phyloP scores from a whole-genome alignment of 2,888 invertebrate genomes.

The Xylota sylvarum region DNA sequence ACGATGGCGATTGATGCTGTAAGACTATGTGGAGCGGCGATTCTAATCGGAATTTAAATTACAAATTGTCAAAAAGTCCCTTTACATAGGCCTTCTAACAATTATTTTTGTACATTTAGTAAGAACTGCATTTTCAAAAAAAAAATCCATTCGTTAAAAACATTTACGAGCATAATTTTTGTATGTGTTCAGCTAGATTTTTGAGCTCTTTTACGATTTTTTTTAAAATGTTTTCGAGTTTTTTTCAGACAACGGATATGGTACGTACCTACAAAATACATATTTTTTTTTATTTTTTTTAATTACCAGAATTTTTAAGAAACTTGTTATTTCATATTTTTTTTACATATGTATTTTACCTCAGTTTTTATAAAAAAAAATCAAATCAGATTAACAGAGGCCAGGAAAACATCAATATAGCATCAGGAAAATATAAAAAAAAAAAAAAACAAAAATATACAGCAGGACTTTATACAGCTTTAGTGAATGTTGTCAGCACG shows the following conservation, averaged over 20 bases:
- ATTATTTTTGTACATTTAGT: not conserved
- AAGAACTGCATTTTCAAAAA: not conserved
- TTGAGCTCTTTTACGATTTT: not conserved
- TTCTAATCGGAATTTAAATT: not conserved
- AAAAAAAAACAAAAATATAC: not conserved
- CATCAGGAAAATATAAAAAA: conserved; percentile 26
- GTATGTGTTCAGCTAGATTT: not conserved
- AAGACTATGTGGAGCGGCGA: too few species aligned
- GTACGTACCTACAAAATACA: conserved; percentile 22
- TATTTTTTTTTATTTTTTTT: not conserved
- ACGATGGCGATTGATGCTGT: too few species aligned
- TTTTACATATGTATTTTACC: not conserved
- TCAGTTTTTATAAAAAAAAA: not conserved
- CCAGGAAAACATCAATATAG: conserved; percentile 8
- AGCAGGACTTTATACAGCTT: conserved; percentile 24
- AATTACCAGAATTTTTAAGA: not conserved
- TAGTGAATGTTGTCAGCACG: conserved; percentile 48
- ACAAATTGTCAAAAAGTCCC: not conserved
- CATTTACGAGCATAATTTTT: not conserved
- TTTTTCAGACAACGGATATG: conserved; percentile 42
- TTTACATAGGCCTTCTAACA: not conserved
- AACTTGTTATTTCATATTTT: not conserved
- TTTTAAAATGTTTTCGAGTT: not conserved
- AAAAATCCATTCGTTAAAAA: not conserved
- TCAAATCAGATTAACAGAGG: not conserved